Evolutionary conservation across 2,113 vertebrate species (phyloP), one percentile per base, ranked within the genome.

Genomic region (Cheilinus undulatus): DNA sequence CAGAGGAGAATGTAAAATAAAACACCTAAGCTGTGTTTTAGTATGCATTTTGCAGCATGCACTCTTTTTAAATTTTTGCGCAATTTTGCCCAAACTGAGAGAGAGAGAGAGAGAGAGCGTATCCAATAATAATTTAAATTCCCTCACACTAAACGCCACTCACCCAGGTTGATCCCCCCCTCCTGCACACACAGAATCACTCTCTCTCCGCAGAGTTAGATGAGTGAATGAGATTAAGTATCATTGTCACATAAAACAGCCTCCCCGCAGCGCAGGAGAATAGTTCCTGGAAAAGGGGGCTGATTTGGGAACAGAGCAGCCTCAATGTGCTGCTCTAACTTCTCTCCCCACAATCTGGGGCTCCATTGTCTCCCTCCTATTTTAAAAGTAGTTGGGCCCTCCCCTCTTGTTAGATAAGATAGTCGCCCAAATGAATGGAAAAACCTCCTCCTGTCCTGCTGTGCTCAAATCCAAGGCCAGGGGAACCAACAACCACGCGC

Each of bases 221-320:
- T 95, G 76, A 84, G 89, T 65, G 89, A 94, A 91, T 90, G 92
- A 94, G 95, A 93, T 95, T 93, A 95, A 93, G 94, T 94, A 94
- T 94, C 94, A 96, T 96, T 97, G 96, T 88, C 95, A 94, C 95
- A 96, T 95, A 94, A 95, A 91, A 85, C 96, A 95, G 95, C 89
- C 93, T 94, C 96, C n/a, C 96, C 87, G 94, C 83, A 69, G 96
- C 61, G 95, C 88, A 78, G 91, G 60, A 95, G 94, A 95, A 90
- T 89, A 86, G 94, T 86, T 74, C 90, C 79, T 84, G 84, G 90
- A 90, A 93, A 74, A 85, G 84, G 84, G 85, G 88, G 71, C 91
- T 78, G 92, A 88, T 93, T 89, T 89, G 78, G 85, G 92, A 89
- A 95, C 94, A 95, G 94, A 91, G 88, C 65, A 17, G 52, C 52